Evolutionary conservation across 2,113 vertebrate species (phyloP), one percentile per base, ranked within the genome.

Genomic region (Neogobius melanostomus): DNA sequence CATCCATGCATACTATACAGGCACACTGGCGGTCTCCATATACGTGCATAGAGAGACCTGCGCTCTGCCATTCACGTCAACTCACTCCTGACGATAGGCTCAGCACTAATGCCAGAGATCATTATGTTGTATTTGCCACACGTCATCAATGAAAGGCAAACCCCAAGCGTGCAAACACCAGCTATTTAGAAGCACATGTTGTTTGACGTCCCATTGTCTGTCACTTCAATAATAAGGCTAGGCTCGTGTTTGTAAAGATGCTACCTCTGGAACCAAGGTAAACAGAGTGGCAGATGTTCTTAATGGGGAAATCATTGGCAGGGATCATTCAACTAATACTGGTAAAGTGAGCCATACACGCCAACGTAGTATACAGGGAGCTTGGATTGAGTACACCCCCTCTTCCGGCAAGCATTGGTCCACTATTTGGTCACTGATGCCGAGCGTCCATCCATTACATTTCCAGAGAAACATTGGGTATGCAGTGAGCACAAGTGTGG

Each of bases 311-410:
- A 77, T 71, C 79, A 76, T 69, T 59, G 67, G 71, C 5, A 28
- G 78, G 73, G 72, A 78, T 81, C 76, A 62, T 81, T 85, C 68
- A 75, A 74, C 64, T 50, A 51, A 59, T 80, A 76, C 51, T 43
- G 61, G 76, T 57, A 12, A 72, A 79, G 61, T 67, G 62, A 76
- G 79, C 82, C 70, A 60, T 81, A 53, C 36, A 71, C 10, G 78
- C 82, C 86, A 89, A 86, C 77, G 85, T 90, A 88, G 86, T 87
- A 85, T 65, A 69, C 61, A 76, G 74, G 74, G 75, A 83, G 73
- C 57, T 61, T 79, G 64, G 66, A 65, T 17, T 54, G 82, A 75
- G 75, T 83, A 75, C 82, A 82, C 76, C 74, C 80, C 64, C 74
- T 46, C 76, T 69, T 66, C 51, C 64, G 60, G 68, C 62, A 69